Base-by-base conservation (phyloP, 2,797 vertebrate species). In the Pseudochromis fuscus region DNA sequence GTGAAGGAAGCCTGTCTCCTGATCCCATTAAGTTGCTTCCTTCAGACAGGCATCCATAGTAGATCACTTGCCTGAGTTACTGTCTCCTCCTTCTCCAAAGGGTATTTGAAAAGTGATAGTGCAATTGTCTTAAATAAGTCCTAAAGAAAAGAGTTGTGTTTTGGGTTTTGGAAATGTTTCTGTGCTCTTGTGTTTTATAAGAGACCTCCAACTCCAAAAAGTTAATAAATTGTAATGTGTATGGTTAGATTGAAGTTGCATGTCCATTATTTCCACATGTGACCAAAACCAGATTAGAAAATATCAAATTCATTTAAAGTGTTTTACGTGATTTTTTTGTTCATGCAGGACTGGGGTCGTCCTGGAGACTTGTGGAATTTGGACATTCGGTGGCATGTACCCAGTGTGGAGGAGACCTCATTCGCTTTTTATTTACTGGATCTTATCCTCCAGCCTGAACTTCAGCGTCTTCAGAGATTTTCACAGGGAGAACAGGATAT, bases 351-450 rank as follows among this genome's bases (percentile, higher is more conserved):
- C 88, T 99, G 98, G 97, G 97, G 97, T 84, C 96, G 95, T 33
- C 95, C 97, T 21, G 98, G 98, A 15, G 96, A 99, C 83, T 83
- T 99, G 49, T 96, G 95, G 95, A 96, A 96, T 82, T 90, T 99
- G 73, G 94, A 96, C 45, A 98, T 99, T 78, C 95, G 95, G 67
- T 99, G 98, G 98, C 98, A 99, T 40, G 95, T 97, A 67, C 96
- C 97, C 64, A 96, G 95, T 61, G 77, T 92, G 11, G 95, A 96
- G 75, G 98, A 99, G 91, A 94, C 89, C 1, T 90, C 91, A 15
- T 97, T 98, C 27, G 94, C 95, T 59, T 98, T 95, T 85, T 95
- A 95, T 85, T 82, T 98, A 50, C 90, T 99, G 90, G 96, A 98
- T 88, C 91, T 95, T 56, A 96, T 99, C 81, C 96, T 99, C 58